Evolutionary conservation across 2,888 invertebrate species (phyloP).

Genomic region (Pachycephus smyrnensis): DNA sequence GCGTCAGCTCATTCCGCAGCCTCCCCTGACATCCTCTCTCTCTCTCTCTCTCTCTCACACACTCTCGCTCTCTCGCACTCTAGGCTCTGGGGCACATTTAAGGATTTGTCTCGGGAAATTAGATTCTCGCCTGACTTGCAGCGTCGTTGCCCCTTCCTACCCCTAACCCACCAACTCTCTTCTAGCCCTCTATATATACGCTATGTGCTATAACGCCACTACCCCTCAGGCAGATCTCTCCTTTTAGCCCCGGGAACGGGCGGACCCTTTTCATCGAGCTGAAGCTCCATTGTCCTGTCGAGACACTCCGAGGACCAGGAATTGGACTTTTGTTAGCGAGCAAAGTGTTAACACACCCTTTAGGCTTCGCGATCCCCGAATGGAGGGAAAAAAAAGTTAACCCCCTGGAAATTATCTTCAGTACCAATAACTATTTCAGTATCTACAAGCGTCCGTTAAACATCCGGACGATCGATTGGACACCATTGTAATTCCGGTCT

Average conservation of each 20-base stretch:
- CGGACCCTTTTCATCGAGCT: slow-evolving; percentile 36
- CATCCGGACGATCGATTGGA: not conserved
- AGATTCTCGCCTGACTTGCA: slow-evolving; percentile 62
- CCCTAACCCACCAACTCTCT: slow-evolving; percentile 21
- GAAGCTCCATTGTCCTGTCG: slow-evolving; percentile 33
- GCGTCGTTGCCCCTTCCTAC: slow-evolving; percentile 37
- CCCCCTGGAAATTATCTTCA: slow-evolving; percentile 58
- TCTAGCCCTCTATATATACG: slow-evolving; percentile 7
- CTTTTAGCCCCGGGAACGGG: slow-evolving; percentile 29
- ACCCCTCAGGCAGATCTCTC: slow-evolving; percentile 34
- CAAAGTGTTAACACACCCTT: slow-evolving; percentile 59
- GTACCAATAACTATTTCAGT: not conserved
- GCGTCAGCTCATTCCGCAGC: slow-evolving; percentile 30
- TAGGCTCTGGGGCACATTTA: slow-evolving; percentile 58
- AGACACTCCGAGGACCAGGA: slow-evolving; percentile 37
- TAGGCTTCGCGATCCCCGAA: slow-evolving; percentile 30
- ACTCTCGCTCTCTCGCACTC: slow-evolving; percentile 22
- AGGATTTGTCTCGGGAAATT: slow-evolving; percentile 65
- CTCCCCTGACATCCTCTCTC: slow-evolving; percentile 24
- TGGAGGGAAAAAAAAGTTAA: slow-evolving; percentile 50
- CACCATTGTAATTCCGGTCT: too few relatives aligned
- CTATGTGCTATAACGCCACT: slow-evolving; percentile 5
- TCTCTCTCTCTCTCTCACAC: not conserved
- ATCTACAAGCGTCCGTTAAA: not conserved
- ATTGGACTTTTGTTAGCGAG: slow-evolving; percentile 58